phyloP scores from a whole-genome alignment of 2,888 invertebrate genomes.

The Erebia palarica region DNA sequence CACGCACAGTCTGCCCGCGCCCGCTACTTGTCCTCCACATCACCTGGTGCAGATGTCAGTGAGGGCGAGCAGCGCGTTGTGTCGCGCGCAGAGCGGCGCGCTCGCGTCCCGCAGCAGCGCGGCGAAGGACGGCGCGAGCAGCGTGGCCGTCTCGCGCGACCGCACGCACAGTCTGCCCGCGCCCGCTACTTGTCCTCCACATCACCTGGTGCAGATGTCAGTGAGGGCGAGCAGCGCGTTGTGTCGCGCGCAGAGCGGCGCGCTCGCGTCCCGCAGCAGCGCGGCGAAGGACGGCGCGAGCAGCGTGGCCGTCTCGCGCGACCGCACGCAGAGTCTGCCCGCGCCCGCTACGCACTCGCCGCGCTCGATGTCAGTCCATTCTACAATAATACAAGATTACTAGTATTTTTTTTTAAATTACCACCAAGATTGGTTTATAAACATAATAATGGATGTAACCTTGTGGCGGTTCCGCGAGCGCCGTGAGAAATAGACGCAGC shows the following conservation, averaged over 20 bases:
- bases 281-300: constrained; percentile 84
- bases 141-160: constrained; percentile 83
- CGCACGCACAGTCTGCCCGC: constrained; percentile 83
- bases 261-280: constrained; percentile 75
- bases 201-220: constrained; percentile 81
- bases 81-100: constrained; percentile 80
- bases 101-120: constrained; percentile 75
- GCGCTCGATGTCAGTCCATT: constrained; percentile 49
- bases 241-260: constrained; percentile 81
- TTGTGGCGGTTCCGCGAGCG: constrained; percentile 47
- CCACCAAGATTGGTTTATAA: no score
- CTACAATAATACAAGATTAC: constrained; percentile 39
- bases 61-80: constrained; percentile 86
- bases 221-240: constrained; percentile 86
- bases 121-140: constrained; percentile 84
- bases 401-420: no score
- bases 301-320: constrained; percentile 83
- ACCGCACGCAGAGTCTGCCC: constrained; percentile 84
- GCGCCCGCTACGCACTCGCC: constrained; percentile 65
- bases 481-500: constrained; percentile 54
- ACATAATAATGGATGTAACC: neutral
- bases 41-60: constrained; percentile 83
- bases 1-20: constrained; percentile 80
- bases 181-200: neutral
- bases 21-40: neutral